phyloP scores from a whole-genome alignment of 1,140 invertebrate genomes.

The Solenopsis invicta region DNA sequence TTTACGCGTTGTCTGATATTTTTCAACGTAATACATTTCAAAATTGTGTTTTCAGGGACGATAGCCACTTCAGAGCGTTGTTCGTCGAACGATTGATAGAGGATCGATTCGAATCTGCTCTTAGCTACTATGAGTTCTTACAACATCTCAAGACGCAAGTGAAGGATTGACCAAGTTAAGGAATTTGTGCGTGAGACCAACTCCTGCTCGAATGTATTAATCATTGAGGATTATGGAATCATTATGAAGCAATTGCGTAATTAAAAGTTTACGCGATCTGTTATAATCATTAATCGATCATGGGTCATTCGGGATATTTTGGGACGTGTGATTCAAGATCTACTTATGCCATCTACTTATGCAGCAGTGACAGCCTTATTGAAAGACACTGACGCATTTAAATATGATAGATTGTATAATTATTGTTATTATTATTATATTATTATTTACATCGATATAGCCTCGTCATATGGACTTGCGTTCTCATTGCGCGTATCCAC shows the following conservation, averaged over 20 bases:
- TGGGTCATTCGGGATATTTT: constrained; percentile 57
- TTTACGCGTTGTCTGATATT: not conserved
- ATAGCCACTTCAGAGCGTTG: constrained; percentile 92
- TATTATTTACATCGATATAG: constrained; percentile 43
- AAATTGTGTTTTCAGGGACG: constrained; percentile 91
- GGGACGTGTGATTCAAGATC: constrained; percentile 33
- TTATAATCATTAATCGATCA: constrained; percentile 37
- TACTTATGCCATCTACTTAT: constrained; percentile 64
- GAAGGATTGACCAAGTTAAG: constrained; percentile 88
- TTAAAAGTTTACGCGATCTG: not conserved
- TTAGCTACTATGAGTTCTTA: constrained; percentile 99
- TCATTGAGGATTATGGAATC: constrained; percentile 46
- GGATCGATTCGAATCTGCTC: constrained; percentile 96
- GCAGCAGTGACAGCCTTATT: constrained; percentile 71
- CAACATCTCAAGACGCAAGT: constrained; percentile 97
- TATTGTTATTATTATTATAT: constrained; percentile 68
- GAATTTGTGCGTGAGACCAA: constrained; percentile 44
- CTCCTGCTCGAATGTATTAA: constrained; percentile 59
- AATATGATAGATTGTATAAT: constrained; percentile 73
- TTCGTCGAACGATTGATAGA: constrained; percentile 97
- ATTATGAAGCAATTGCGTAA: constrained; percentile 37
- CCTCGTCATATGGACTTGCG: constrained; percentile 9
- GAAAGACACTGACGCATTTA: constrained; percentile 74
- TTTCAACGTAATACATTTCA: not conserved
- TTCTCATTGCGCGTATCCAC: constrained; percentile 26